Evolutionary conservation across 2,113 vertebrate genomes (phyloP).

Genomic region (Paracyprichromis sp.): DNA sequence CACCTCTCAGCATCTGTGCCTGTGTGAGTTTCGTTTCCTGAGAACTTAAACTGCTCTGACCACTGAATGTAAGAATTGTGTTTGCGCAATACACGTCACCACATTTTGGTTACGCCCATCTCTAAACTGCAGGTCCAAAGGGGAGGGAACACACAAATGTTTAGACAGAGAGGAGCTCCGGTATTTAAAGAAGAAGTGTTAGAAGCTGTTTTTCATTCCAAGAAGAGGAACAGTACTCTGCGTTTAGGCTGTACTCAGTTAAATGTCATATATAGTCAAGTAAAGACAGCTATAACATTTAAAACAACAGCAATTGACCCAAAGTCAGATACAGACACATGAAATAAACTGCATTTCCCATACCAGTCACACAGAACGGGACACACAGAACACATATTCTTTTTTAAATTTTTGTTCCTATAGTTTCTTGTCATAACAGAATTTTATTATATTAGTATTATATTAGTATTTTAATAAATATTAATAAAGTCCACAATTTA

Average conservation of each 20-base stretch:
- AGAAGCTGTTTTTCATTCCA: neutral
- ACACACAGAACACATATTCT: neutral
- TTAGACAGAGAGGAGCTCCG: neutral
- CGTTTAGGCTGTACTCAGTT: neutral
- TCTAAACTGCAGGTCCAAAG: neutral
- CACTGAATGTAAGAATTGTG: neutral
- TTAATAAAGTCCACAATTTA: neutral
- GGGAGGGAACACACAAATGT: neutral
- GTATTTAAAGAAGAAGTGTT: neutral
- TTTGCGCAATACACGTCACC: neutral
- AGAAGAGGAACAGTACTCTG: neutral
- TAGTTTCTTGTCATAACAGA: neutral
- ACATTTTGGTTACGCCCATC: neutral
- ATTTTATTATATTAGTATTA: neutral
- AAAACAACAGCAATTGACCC: neutral
- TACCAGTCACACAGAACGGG: neutral
- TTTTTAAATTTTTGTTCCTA: neutral
- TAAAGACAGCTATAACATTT: neutral
- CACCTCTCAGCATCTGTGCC: neutral
- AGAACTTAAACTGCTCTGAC: neutral
- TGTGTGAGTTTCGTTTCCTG: neutral
- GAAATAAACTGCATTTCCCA: neutral
- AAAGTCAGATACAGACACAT: neutral
- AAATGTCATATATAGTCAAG: neutral
- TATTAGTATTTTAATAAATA: neutral